Evolutionary conservation across 2,888 invertebrate genomes (phyloP).

Genomic region (Pandemis heparana): DNA sequence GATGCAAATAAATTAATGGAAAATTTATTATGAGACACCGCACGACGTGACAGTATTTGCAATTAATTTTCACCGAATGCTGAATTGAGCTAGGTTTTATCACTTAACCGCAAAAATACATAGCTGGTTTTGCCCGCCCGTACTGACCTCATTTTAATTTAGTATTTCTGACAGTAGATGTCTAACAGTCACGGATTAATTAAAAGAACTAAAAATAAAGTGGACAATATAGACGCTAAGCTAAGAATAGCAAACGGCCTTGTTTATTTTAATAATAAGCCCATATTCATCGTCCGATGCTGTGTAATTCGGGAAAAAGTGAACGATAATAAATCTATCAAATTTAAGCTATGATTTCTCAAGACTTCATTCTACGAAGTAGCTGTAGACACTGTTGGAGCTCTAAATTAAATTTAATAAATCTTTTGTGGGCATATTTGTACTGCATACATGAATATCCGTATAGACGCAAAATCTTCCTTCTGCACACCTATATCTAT

Average conservation of each 20-base stretch:
- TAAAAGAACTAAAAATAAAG: slow-evolving; percentile 41
- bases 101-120: slow-evolving; percentile 1
- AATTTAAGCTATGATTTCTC: not conserved
- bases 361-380: not conserved
- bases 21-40: not conserved
- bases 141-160: slow-evolving; percentile 35
- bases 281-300: not conserved
- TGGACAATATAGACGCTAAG: slow-evolving; percentile 22
- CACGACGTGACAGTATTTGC: not conserved
- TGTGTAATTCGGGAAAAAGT: not conserved
- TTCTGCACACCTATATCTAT: slow-evolving; percentile 18
- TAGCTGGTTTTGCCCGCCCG: slow-evolving; percentile 14
- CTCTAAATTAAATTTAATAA: not conserved
- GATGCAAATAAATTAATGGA: too few species aligned
- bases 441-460: not conserved
- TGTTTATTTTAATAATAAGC: slow-evolving; percentile 9
- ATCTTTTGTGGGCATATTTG: not conserved
- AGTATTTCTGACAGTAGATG: slow-evolving; percentile 25
- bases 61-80: not conserved
- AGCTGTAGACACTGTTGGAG: not conserved
- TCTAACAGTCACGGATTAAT: slow-evolving; percentile 29
- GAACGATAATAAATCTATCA: not conserved
- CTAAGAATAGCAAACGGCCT: slow-evolving; percentile 24
- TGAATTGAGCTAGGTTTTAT: not conserved
- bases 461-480: slow-evolving; percentile 21